Percentiles rank a stretch among this genome's conserved stretches.
Evolutionary conservation across 2,113 vertebrate genomes (phyloP).

Genomic region (Pygathrix nemaeus): DNA sequence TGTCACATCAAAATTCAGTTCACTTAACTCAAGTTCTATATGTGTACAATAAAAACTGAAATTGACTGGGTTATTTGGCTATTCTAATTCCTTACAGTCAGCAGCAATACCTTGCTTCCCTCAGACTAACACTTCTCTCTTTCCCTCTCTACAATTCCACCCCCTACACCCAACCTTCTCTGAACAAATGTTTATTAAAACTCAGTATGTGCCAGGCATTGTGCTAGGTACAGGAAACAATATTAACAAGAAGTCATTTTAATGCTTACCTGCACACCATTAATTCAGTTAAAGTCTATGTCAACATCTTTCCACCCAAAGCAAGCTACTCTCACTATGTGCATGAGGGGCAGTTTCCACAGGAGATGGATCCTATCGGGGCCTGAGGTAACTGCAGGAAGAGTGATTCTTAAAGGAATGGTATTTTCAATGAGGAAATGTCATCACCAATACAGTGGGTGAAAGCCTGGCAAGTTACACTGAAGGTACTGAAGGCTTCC

Average conservation of each 20-base stretch:
- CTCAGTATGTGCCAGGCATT: background rate
- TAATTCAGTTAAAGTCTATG: background rate
- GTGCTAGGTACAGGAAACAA: background rate
- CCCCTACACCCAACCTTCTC: background rate
- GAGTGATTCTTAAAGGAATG: background rate
- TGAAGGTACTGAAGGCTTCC: background rate
- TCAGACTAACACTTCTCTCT: background rate
- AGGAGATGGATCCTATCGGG: background rate
- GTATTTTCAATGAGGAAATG: background rate
- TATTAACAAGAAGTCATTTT: background rate
- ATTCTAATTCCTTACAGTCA: background rate
- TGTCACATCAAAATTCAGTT: background rate
- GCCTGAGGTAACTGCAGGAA: background rate
- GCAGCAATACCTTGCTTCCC: background rate
- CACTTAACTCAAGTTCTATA: background rate
- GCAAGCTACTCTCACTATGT: background rate
- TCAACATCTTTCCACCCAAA: no score
- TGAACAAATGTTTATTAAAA: background rate
- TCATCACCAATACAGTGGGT: background rate
- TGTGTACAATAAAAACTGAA: background rate
- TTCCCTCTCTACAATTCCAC: background rate
- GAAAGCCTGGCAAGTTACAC: background rate
- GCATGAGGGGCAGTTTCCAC: background rate
- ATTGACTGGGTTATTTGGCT: background rate
- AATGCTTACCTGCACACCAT: background rate